Evolutionary conservation across 2,888 invertebrate species (phyloP).

Genomic region (Dasysyrphus tricinctus): DNA sequence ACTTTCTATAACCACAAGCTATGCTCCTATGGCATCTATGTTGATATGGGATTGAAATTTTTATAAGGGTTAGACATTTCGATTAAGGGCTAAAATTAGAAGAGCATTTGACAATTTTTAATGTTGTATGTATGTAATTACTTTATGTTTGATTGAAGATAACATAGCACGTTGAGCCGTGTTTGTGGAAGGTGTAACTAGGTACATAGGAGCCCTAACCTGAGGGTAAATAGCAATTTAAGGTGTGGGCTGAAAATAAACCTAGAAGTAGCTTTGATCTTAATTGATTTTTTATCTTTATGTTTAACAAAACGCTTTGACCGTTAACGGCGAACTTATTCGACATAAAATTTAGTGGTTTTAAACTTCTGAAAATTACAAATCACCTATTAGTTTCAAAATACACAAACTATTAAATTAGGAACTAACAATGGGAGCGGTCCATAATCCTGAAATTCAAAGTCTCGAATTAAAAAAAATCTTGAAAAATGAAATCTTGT

Average conservation of each 20-base stretch:
- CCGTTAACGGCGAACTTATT: too few species aligned
- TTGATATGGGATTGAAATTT: background rate
- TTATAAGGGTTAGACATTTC: slow-evolving; percentile 21
- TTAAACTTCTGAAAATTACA: too few species aligned
- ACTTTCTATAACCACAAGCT: background rate
- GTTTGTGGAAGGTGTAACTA: background rate
- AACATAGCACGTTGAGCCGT: slow-evolving; percentile 6
- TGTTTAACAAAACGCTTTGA: too few species aligned
- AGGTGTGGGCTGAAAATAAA: background rate
- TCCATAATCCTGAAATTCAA: too few species aligned
- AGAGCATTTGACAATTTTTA: slow-evolving; percentile 29
- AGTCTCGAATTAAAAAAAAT: too few species aligned
- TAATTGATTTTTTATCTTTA: background rate
- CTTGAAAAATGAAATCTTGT: too few species aligned
- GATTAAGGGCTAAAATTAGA: slow-evolving; percentile 10
- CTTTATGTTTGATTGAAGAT: slow-evolving; percentile 64
- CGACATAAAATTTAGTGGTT: too few species aligned
- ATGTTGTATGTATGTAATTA: slow-evolving; percentile 46
- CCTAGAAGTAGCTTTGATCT: background rate
- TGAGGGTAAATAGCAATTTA: background rate
- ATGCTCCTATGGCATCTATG: background rate
- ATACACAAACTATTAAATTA: too few species aligned
- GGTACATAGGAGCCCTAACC: background rate
- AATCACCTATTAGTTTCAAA: too few species aligned
- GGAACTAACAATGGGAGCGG: too few species aligned